phyloP scores from a whole-genome alignment of 2,113 vertebrate species.

The Crotalus tigris region DNA sequence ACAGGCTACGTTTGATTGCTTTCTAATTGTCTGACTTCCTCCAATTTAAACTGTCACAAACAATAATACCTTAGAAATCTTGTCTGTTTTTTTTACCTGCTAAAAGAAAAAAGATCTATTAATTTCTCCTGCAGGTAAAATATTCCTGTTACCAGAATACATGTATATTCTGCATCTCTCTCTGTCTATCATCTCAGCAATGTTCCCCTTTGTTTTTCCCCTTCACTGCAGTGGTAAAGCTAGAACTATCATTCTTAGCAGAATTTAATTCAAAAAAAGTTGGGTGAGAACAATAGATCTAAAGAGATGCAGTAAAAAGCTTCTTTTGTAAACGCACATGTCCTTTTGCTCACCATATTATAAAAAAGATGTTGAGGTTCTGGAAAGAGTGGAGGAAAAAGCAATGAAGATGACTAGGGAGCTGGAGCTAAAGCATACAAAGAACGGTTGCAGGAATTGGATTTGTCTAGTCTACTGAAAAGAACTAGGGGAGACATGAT shows the following conservation, averaged over 20 bases:
- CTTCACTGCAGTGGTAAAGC: not conserved
- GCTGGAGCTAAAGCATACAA: too few species aligned
- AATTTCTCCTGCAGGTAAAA: not conserved
- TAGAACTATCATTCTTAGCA: not conserved
- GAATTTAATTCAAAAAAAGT: not conserved
- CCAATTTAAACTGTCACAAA: too few species aligned
- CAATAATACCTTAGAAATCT: too few species aligned
- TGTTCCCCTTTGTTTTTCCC: not conserved
- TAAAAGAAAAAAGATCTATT: not conserved
- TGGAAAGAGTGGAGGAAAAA: too few species aligned
- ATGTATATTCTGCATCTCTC: not conserved
- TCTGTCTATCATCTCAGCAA: not conserved
- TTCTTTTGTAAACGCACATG: not conserved
- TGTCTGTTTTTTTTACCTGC: too few species aligned
- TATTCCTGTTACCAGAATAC: not conserved
- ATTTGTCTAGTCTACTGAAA: too few species aligned
- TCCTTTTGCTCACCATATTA: not conserved
- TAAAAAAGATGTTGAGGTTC: too few species aligned
- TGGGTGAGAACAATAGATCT: not conserved
- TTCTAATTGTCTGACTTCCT: too few species aligned
- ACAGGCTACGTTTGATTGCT: too few species aligned
- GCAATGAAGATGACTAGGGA: too few species aligned
- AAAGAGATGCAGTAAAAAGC: not conserved
- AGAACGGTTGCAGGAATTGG: too few species aligned
- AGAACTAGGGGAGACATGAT: too few species aligned